Conservation (phyloP, 2,113 vertebrate species). For the Candoia aspera region DNA sequence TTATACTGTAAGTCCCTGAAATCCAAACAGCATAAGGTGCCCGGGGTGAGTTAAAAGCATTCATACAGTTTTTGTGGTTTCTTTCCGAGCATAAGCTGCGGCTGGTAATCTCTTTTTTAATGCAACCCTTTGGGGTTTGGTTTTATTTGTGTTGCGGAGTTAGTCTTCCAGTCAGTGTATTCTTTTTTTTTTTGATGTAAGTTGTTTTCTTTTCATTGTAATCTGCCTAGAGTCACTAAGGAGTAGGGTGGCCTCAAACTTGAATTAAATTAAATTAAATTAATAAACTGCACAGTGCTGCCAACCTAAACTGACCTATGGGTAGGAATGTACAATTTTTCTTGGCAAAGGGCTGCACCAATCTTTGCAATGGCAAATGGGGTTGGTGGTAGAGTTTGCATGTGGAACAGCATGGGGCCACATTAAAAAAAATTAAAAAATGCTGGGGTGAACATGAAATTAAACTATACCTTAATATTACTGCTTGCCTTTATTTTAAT, state of each 20-base stretch:
- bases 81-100: background rate
- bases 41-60: background rate
- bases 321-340: too few species aligned
- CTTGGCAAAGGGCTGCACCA: too few species aligned
- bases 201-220: background rate
- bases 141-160: background rate
- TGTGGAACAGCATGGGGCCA: too few species aligned
- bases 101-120: background rate
- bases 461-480: too few species aligned
- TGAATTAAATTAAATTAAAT: background rate
- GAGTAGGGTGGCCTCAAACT: background rate
- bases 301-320: background rate
- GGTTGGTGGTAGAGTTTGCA: too few species aligned
- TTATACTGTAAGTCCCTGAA: background rate
- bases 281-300: background rate
- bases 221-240: background rate
- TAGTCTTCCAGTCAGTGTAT: background rate
- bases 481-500: too few species aligned
- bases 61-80: background rate
- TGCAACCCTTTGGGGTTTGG: background rate
- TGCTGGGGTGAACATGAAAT: too few species aligned
- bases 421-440: too few species aligned
- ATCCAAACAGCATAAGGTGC: background rate
- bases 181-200: background rate
- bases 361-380: too few species aligned